Conservation (phyloP, 1,140 invertebrate species). For the Liolophura sinensis region DNA sequence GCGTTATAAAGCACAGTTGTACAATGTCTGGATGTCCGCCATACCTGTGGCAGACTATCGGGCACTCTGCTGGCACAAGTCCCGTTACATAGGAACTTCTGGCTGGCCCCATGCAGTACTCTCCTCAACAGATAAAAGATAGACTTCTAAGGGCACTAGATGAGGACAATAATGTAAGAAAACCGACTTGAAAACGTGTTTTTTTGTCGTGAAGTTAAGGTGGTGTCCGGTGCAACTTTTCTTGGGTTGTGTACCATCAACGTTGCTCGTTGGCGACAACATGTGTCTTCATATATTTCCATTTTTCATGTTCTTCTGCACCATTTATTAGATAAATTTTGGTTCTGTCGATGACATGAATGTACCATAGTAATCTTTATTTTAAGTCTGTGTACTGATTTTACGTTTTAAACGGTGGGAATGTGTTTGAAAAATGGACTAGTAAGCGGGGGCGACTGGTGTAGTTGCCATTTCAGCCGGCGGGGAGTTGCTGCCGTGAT, state of each 20-base stretch:
- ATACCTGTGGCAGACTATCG: conserved; percentile 56
- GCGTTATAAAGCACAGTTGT: conserved; percentile 42
- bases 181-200: conserved; percentile 7
- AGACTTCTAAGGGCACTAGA: conserved; percentile 67
- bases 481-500: no score
- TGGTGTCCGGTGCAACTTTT: neutral
- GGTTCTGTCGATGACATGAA: neutral
- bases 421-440: no score
- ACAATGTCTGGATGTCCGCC: conserved; percentile 58
- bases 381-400: no score
- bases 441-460: no score
- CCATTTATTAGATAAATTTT: neutral
- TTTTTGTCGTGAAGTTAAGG: conserved; percentile 2
- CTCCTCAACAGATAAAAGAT: conserved; percentile 67
- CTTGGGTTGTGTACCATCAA: conserved; percentile 4
- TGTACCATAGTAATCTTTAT: no score
- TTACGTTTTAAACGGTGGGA: no score
- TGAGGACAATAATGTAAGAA: conserved; percentile 69
- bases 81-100: conserved; percentile 45
- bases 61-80: conserved; percentile 49
- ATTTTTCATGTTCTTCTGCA: neutral
- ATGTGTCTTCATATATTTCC: conserved; percentile 12
- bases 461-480: no score
- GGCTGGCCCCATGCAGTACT: conserved; percentile 63
- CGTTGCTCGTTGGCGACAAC: conserved; percentile 11